These are phyloP conservation scores for Theocolax elegans DNA, from an alignment of 1,140 invertebrate genomes.

Conservation along the genomic window DNA sequence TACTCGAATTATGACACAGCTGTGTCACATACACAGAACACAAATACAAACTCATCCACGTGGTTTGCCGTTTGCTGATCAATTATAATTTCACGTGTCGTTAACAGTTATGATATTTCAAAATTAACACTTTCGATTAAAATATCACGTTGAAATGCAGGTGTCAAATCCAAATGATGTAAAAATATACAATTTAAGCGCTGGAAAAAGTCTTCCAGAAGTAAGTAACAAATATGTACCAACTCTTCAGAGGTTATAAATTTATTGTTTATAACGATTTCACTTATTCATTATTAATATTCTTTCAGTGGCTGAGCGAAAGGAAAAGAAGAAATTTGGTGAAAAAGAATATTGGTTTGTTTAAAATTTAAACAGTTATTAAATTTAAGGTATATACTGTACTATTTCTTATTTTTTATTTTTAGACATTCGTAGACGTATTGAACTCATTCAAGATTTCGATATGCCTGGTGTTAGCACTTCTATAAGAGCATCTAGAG, in stretches of 20 bases:
- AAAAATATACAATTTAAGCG: constrained; percentile 97
- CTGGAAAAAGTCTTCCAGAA: constrained; percentile 95
- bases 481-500: constrained; percentile 85
- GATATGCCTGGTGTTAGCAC: constrained; percentile 96
- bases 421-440: constrained; percentile 84
- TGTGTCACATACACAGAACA: no score
- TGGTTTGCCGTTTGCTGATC: background rate
- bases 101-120: background rate
- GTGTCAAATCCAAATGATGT: constrained; percentile 91
- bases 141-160: constrained; percentile 72
- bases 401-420: constrained; percentile 32
- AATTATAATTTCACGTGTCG: background rate
- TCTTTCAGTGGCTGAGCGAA: constrained; percentile 91
- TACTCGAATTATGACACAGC: no score
- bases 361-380: constrained; percentile 2
- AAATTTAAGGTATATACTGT: background rate
- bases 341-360: constrained; percentile 85
- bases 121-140: background rate
- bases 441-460: constrained; percentile 99
- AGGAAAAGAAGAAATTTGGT: constrained; percentile 85
- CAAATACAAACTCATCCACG: background rate
- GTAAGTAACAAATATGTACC: constrained; percentile 71
- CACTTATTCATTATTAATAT: constrained; percentile 40
- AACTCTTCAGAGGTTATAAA: constrained; percentile 43
- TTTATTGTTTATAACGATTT: constrained; percentile 1